phyloP scores from a whole-genome alignment of 2,797 vertebrate genomes.

The Myotis myotis region DNA sequence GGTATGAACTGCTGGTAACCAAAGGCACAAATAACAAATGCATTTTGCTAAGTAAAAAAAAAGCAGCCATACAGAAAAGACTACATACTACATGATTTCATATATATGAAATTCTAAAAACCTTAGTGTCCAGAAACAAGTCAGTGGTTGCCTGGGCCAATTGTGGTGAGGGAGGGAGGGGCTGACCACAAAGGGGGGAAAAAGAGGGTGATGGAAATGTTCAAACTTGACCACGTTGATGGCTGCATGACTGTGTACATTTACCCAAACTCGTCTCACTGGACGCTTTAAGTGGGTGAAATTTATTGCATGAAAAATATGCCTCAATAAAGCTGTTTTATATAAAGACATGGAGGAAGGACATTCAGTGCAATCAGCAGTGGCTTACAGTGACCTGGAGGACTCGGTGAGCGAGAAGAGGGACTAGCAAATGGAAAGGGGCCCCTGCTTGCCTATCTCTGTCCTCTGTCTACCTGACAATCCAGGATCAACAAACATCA shows the following conservation, averaged over 20 bases:
- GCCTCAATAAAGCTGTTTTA: background rate
- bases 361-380: background rate
- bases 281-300: background rate
- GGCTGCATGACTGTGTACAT: accelerated
- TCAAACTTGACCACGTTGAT: background rate
- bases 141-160: background rate
- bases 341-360: background rate
- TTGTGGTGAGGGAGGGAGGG: background rate
- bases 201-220: background rate
- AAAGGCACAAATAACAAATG: background rate
- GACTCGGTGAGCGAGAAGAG: background rate
- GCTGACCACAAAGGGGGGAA: background rate
- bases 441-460: background rate
- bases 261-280: background rate
- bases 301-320: background rate
- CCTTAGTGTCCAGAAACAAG: background rate
- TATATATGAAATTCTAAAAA: background rate
- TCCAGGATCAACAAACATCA: background rate
- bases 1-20: background rate
- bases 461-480: background rate
- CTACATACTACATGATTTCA: background rate
- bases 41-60: background rate
- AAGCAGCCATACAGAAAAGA: background rate
- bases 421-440: background rate
- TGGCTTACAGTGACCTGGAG: background rate